Conservation (phyloP, 2,888 invertebrate species). For the Parasteatoda lunata region DNA sequence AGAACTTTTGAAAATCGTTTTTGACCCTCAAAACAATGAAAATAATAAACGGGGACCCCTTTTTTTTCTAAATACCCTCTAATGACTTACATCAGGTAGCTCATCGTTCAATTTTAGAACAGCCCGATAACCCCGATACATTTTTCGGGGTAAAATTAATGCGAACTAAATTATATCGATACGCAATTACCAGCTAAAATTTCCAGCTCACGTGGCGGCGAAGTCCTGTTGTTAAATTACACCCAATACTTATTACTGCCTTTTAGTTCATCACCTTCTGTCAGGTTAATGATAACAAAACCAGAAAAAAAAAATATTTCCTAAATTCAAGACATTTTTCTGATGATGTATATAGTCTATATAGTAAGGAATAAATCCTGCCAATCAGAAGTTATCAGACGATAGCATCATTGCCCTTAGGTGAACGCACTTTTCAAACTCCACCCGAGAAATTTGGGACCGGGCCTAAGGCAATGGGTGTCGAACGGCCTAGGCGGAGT, state of each 20-base stretch:
- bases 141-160: background rate
- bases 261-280: conserved; percentile 5
- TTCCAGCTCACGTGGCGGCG: conserved; percentile 2
- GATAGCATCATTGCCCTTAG: conserved; percentile 25
- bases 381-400: conserved; percentile 23
- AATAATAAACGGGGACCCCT: background rate
- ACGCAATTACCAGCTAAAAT: background rate
- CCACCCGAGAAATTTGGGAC: conserved; percentile 62
- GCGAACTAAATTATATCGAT: background rate
- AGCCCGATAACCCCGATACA: background rate
- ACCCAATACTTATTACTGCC: conserved; percentile 1
- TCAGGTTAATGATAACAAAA: background rate
- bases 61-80: background rate
- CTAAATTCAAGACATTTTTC: background rate
- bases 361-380: background rate
- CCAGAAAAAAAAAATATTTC: background rate
- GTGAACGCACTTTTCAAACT: conserved; percentile 54
- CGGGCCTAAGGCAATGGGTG: conserved; percentile 50
- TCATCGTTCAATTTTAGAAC: background rate
- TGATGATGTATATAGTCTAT: background rate
- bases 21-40: background rate
- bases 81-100: background rate
- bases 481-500: conserved; percentile 62
- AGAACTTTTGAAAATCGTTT: background rate
- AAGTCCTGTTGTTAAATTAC: background rate